Base-by-base conservation (phyloP, 2,113 vertebrate genomes). In the Coryphaenoides rupestris region DNA sequence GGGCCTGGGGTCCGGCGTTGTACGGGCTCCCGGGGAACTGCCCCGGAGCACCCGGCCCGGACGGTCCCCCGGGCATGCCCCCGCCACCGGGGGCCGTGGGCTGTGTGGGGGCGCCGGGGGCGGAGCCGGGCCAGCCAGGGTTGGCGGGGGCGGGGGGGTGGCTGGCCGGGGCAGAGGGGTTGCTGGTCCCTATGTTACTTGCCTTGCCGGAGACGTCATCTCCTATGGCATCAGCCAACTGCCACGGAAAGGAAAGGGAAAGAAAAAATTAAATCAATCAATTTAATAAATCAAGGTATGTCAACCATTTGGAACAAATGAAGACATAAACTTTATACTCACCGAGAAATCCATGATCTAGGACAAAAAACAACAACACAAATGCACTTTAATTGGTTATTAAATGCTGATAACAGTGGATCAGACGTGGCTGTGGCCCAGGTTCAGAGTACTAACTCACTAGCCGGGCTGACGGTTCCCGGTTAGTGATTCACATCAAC, bases 261-360 rank as follows among this genome's bases (percentile, higher is more conserved):
- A n/a, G n/a, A n/a, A n/a, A n/a, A n/a, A n/a, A n/a, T n/a, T n/a
- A n/a, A n/a, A n/a, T n/a, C n/a, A n/a, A n/a, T n/a, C n/a, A n/a
- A n/a, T n/a, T n/a, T n/a, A n/a, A 19, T 19, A 52, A 12, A 13
- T 23, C 0, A 40, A 40, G 33, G 33, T 0, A 40, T 40, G 33
- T 40, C 33, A 40, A 40, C 13, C 33, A 40, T 33, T 33, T 5
- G 28, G 28, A 33, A 33, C 3, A 13, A 1, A 1, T 9, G 13
- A 10, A 40, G 33, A 40, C 2, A 40, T 7, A 40, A 40, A 40
- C 33, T 59, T 50, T 3, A 1, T 68, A 91, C 91, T 92, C 72
- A 92, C 91, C 81, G 91, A 92, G 75, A 92, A 92, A 66, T 92
- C 91, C 91, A 92, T 92, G 83, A 82, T 83, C 91, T 91, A 54